phyloP scores from a whole-genome alignment of 1,140 invertebrate genomes.

The Neodiprion fabricii region DNA sequence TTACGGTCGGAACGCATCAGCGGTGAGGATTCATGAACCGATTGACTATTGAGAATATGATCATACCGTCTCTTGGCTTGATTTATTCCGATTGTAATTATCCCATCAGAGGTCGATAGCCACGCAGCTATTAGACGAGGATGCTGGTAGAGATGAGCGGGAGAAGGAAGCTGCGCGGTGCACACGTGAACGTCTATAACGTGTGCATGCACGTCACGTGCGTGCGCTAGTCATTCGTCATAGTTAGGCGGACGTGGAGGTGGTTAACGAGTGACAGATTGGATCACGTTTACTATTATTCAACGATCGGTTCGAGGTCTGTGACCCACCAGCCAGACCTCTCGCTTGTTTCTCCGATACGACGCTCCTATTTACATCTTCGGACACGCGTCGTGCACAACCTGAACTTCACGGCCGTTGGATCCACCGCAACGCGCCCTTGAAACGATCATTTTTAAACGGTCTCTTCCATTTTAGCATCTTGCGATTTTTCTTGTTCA shows the following conservation, averaged over 20 bases:
- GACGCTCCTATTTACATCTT: neutral
- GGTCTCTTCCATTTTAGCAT: neutral
- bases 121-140: no score
- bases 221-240: conserved; percentile 34
- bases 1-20: no score
- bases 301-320: conserved; percentile 33
- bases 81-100: no score
- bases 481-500: no score
- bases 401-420: neutral
- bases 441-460: neutral
- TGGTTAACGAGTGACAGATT: conserved; percentile 43
- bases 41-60: no score
- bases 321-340: neutral
- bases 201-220: neutral
- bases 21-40: no score
- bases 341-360: neutral
- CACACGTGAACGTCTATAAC: neutral
- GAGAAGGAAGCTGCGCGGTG: neutral
- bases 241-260: conserved; percentile 34
- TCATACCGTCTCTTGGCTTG: no score
- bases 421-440: neutral
- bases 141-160: neutral
- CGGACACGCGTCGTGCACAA: neutral
- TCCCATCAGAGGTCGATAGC: no score
- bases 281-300: conserved; percentile 41